A percentile compares a stretch with the other conserved stretches of the same genome.
Conservation (phyloP, 2,797 vertebrate species). For the Enteromius radiatus region DNA sequence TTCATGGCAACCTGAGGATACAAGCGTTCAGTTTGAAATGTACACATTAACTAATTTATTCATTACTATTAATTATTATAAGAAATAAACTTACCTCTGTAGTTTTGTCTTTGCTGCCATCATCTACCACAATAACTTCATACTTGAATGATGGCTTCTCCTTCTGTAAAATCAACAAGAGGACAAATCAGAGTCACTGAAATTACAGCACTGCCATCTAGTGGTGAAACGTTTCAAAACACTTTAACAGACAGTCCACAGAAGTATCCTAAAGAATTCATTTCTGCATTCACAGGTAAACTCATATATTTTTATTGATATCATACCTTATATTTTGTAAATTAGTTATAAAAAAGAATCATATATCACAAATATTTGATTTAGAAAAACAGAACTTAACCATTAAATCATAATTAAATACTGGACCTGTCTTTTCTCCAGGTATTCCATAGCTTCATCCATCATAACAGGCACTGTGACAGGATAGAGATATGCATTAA, state of each 20-base stretch:
- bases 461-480: slow-evolving; percentile 92
- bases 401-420: background rate
- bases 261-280: background rate
- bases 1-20: slow-evolving; percentile 84
- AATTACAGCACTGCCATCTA: slow-evolving; percentile 6
- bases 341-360: background rate
- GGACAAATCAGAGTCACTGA: slow-evolving; percentile 28
- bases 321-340: background rate
- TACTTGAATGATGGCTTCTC: slow-evolving; percentile 85
- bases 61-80: background rate
- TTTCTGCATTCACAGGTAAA: background rate
- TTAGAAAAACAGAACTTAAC: background rate
- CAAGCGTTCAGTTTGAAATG: background rate
- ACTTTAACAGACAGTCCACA: background rate
- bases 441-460: slow-evolving; percentile 92
- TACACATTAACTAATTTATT: background rate
- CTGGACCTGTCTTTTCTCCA: slow-evolving; percentile 91
- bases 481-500: background rate
- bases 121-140: slow-evolving; percentile 93
- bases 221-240: slow-evolving; percentile 20
- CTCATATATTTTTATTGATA: background rate
- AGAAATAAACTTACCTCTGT: slow-evolving; percentile 79
- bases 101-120: slow-evolving; percentile 95
- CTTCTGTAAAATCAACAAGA: slow-evolving; percentile 79
- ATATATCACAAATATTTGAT: background rate